Evolutionary conservation across 2,113 vertebrate species (phyloP).

Genomic region (Madoqua kirkii): DNA sequence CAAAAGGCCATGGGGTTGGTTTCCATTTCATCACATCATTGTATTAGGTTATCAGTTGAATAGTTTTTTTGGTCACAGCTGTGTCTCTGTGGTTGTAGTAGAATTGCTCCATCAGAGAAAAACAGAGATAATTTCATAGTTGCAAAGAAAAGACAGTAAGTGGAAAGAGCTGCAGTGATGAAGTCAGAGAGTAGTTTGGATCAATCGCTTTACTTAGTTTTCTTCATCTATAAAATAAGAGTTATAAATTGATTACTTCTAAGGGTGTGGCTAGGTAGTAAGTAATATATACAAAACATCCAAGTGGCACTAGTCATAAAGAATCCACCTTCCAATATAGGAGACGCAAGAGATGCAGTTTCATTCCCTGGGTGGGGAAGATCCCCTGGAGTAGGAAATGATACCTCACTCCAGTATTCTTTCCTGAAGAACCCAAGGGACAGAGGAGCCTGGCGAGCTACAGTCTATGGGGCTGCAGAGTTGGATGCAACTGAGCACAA

Average conservation of each 20-base stretch:
- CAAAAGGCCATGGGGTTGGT: slow-evolving; percentile 25
- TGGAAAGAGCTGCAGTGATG: background rate
- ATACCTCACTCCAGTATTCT: background rate
- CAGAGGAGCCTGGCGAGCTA: background rate
- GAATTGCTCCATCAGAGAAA: background rate
- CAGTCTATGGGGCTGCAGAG: background rate
- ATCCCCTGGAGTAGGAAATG: background rate
- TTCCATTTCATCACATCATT: slow-evolving; percentile 53
- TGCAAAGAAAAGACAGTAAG: background rate
- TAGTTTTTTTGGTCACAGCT: slow-evolving; percentile 31
- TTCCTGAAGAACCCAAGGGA: background rate
- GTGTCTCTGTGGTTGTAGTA: background rate
- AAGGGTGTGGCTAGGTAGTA: background rate
- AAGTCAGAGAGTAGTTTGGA: background rate
- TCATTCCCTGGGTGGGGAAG: background rate
- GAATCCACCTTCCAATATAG: background rate
- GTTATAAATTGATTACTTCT: background rate
- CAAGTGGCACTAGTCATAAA: background rate
- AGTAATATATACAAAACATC: background rate
- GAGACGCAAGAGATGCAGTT: background rate
- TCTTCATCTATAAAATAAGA: background rate
- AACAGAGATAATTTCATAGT: background rate
- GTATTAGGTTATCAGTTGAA: slow-evolving; percentile 37
- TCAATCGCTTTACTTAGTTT: background rate
- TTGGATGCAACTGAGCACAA: background rate